phyloP scores from a whole-genome alignment of 2,797 vertebrate genomes.

The Hippopotamyrus pictus region DNA sequence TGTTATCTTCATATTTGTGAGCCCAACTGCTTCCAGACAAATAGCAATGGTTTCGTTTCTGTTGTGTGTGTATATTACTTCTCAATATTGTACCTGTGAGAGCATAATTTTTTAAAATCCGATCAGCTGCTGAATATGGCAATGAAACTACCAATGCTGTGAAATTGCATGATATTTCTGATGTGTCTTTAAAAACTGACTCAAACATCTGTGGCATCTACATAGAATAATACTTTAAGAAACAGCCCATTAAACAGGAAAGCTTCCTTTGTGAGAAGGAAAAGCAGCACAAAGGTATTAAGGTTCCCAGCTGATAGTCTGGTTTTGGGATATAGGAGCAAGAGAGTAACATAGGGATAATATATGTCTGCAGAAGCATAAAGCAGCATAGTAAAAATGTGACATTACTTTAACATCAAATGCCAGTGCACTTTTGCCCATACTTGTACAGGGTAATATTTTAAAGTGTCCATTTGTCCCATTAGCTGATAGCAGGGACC shows the following conservation, averaged over 20 bases:
- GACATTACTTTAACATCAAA: background rate
- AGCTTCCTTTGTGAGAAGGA: conserved; percentile 36
- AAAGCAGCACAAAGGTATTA: background rate
- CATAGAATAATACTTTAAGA: conserved; percentile 34
- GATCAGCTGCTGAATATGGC: conserved; percentile 17
- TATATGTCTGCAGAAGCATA: background rate
- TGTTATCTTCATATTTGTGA: conserved; percentile 18
- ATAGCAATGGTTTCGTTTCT: conserved; percentile 50
- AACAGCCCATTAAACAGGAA: conserved; percentile 48
- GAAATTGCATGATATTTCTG: conserved; percentile 7
- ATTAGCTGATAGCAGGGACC: background rate
- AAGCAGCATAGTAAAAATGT: background rate
- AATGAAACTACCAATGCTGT: background rate
- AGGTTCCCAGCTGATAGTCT: background rate
- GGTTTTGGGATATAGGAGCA: background rate
- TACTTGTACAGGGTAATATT: background rate
- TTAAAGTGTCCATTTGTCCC: background rate
- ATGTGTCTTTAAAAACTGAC: background rate
- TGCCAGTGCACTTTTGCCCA: background rate
- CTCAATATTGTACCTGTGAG: conserved; percentile 54
- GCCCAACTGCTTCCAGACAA: conserved; percentile 47
- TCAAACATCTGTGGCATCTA: conserved; percentile 28
- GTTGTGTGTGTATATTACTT: conserved; percentile 57
- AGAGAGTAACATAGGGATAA: background rate
- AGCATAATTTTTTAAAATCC: conserved; percentile 48